Conservation (phyloP, 1,140 invertebrate species). For the Drosophila triauraria region DNA sequence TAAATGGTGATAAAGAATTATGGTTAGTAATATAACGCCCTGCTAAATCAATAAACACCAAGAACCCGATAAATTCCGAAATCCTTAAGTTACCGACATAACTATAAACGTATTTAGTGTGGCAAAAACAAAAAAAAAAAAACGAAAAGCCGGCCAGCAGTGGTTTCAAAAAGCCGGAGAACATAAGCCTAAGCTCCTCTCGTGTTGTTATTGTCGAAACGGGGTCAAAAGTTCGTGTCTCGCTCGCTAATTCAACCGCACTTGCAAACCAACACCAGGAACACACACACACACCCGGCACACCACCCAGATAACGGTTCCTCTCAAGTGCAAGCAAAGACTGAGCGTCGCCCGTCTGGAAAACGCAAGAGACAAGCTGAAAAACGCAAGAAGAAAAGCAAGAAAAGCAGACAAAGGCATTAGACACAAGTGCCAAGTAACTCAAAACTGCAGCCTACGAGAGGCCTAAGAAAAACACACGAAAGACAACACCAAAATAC, state of each 20-base stretch:
- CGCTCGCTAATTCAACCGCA: conserved; percentile 70
- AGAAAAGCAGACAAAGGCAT: conserved; percentile 64
- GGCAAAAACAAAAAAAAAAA: conserved; percentile 43
- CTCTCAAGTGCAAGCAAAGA: conserved; percentile 72
- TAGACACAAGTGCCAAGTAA: conserved; percentile 63
- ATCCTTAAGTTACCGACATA: conserved; percentile 25
- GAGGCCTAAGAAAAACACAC: conserved; percentile 44
- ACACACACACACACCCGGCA: conserved; percentile 15
- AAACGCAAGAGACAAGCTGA: conserved; percentile 38
- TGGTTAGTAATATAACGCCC: conserved; percentile 14
- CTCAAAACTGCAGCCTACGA: conserved; percentile 39
- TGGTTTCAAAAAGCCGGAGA: conserved; percentile 39
- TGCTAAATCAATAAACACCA: conserved; percentile 57
- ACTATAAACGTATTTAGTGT: conserved; percentile 32
- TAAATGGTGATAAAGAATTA: conserved; percentile 35
- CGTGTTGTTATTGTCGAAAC: conserved; percentile 69
- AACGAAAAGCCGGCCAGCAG: conserved; percentile 39
- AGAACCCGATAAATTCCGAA: not conserved
- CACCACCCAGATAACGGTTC: conserved; percentile 28
- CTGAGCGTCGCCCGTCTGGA: conserved; percentile 49
- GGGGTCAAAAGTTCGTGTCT: conserved; percentile 81
- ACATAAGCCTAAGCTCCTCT: conserved; percentile 33
- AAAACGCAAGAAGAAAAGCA: conserved; percentile 16
- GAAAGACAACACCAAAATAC: conserved; percentile 31
- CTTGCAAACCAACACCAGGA: conserved; percentile 18